These are phyloP conservation scores for Meriones psammophilus DNA, from an alignment of 2,797 vertebrate species.

Conservation along the genomic window DNA sequence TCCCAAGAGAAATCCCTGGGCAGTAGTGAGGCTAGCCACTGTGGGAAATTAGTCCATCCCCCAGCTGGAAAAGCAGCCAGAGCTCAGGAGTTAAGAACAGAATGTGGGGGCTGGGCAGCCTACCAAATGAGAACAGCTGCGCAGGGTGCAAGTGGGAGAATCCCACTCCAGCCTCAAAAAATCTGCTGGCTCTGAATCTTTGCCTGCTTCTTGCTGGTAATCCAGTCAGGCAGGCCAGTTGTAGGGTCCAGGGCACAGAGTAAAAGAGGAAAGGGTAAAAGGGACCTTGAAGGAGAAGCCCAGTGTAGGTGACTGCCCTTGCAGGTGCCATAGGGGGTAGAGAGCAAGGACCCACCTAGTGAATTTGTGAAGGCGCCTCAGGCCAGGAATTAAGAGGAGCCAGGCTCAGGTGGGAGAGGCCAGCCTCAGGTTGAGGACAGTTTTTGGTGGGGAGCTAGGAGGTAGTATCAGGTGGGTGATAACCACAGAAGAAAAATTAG, in stretches of 20 bases:
- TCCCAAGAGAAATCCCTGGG: background rate
- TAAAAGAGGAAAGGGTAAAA: background rate
- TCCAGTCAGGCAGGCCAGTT: background rate
- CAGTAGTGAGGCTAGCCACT: background rate
- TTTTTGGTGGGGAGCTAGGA: background rate
- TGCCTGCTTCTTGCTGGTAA: background rate
- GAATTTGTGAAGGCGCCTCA: background rate
- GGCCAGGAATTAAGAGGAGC: background rate
- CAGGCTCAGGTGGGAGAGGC: background rate
- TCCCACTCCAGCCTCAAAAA: no score
- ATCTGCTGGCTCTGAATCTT: background rate
- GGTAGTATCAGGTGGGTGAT: background rate
- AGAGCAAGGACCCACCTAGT: no score
- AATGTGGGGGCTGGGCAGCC: background rate
- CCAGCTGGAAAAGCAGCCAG: background rate
- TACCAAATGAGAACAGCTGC: background rate
- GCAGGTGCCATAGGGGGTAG: background rate
- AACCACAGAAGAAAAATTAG: background rate
- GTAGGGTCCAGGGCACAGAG: background rate
- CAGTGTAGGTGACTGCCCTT: background rate
- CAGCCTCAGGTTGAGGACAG: background rate
- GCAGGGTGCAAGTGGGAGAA: background rate
- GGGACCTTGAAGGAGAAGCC: background rate
- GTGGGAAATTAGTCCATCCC: background rate
- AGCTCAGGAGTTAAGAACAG: background rate